Base-by-base conservation (phyloP, 2,888 invertebrate species). In the Rhingia campestris region DNA sequence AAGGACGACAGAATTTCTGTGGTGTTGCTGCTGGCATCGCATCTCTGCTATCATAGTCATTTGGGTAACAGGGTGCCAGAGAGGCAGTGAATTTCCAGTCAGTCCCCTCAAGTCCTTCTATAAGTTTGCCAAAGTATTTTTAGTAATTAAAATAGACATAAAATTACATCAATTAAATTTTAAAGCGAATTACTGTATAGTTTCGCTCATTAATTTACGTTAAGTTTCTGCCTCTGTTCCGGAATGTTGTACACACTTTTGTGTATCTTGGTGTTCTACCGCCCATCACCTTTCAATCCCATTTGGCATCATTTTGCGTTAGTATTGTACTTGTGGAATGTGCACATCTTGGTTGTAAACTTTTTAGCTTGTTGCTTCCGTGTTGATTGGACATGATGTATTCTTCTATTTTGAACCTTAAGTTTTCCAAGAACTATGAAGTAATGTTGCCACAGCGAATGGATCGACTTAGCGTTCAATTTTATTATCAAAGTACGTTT, bases 71-170 rank as follows among this genome's bases (percentile, higher is more conserved):
- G 22, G 22, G 22, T 22, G 2, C 22, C 22, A 2, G 22, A 22
- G 22, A 22, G 59, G 49, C 54, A 54, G 67, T 41, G 56, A 72
- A 76, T 63, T 64, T 51, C 6, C 43, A 61, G 73, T 70, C 69
- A 84, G 80, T 80, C 84, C 69, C 69, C 51, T 59, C 74, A 84
- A 84, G 79, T 84, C 79, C 73, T 69, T 79, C 70, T 79, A 84
- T 80, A 84, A 84, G 74, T 84, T 84, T 41, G 79, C 22, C 84
- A 79, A 84, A 84, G 84, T 84, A 84, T 84, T 84, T 80, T 74
- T 84, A 69, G 84, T 84, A 79, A 84, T 84, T 80, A 84, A 84
- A 84, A 84, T 84, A 84, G 74, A 84, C 84, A 84, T 79, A 79
- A 79, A 84, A 84, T 84, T 80, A 80, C 84, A 74, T 79, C 84